phyloP scores from a whole-genome alignment of 2,888 invertebrate genomes.

The Eupithecia abbreviata region DNA sequence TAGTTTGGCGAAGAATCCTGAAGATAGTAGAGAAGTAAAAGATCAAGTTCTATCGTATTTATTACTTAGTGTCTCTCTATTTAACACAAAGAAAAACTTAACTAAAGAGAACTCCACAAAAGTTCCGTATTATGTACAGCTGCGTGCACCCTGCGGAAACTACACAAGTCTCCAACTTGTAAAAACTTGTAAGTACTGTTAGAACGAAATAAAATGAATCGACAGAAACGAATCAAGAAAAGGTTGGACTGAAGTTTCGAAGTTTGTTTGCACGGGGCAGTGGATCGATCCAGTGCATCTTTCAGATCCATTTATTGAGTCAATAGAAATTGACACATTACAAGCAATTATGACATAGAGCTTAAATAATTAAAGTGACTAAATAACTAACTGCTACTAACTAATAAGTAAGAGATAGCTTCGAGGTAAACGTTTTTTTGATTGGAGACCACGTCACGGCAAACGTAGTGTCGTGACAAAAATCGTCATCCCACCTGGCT shows the following conservation, averaged over 20 bases:
- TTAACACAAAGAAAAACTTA: neutral
- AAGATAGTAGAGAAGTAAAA: neutral
- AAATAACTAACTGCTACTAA: too few relatives aligned
- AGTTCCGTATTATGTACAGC: constrained; percentile 1
- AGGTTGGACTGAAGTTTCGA: constrained; percentile 39
- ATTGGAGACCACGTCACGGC: too few relatives aligned
- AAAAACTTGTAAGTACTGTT: constrained; percentile 61
- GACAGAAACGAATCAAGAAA: constrained; percentile 39
- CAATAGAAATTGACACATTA: neutral
- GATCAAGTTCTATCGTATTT: neutral
- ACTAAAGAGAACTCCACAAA: neutral
- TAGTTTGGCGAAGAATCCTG: neutral
- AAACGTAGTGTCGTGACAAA: too few relatives aligned
- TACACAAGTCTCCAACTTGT: constrained; percentile 55
- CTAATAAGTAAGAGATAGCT: too few relatives aligned
- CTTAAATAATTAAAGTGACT: too few relatives aligned
- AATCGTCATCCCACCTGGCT: too few relatives aligned
- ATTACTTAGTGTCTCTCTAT: neutral
- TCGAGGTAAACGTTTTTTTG: too few relatives aligned
- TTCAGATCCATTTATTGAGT: neutral
- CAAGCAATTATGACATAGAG: too few relatives aligned
- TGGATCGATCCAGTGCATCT: neutral
- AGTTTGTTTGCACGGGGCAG: constrained; percentile 19
- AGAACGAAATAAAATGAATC: constrained; percentile 56
- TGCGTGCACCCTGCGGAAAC: constrained; percentile 38